Evolutionary conservation across 2,797 vertebrate genomes (phyloP), one percentile per base, ranked within the genome.

Genomic region (Lagodon rhomboides): DNA sequence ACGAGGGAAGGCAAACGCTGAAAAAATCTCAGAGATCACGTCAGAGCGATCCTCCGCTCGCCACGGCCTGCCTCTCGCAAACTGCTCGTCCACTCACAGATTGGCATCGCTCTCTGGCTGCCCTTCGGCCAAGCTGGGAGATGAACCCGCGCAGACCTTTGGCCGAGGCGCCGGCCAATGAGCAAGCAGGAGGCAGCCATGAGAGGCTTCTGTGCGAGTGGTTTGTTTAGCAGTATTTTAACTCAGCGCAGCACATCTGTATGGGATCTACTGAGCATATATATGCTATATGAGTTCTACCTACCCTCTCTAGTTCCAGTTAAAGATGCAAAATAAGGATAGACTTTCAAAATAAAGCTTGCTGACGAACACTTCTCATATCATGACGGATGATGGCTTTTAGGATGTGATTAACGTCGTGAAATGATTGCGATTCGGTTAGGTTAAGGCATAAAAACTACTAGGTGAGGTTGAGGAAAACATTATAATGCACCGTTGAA

Each of bases 71-170:
- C 54, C 25, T 38, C 49, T 55, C 22, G 7, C 34, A 59, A 25
- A 53, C 27, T 41, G 62, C 7, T 58, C n/a, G 47, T 56, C 54
- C 23, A 30, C 58, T 12, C 47, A 47, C 23, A n/a, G 20, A 43
- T 53, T 41, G 55, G 38, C 25, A 47, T 22, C 25, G 23, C 43
- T 49, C 34, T 23, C n/a, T 71, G 44, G 60, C 44, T 34, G 22
- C 44, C 23, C 64, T 50, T 50, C 58, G 23, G 56, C 49, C 27
- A 50, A 15, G 9, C 55, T 27, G 16, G 43, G 17, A 55, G 22
- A 44, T 58, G 22, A 65, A 72, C 38, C 54, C 11, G 27, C 66
- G 16, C 51, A 25, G 17, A 47, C n/a, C n/a, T 44, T 68, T 20
- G 25, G 46, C 63, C 34, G 44, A 60, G 17, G 3, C 41, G 11